Evolutionary conservation across 2,797 vertebrate species (phyloP), one percentile per base, ranked within the genome.

Genomic region (Mus minutoides): DNA sequence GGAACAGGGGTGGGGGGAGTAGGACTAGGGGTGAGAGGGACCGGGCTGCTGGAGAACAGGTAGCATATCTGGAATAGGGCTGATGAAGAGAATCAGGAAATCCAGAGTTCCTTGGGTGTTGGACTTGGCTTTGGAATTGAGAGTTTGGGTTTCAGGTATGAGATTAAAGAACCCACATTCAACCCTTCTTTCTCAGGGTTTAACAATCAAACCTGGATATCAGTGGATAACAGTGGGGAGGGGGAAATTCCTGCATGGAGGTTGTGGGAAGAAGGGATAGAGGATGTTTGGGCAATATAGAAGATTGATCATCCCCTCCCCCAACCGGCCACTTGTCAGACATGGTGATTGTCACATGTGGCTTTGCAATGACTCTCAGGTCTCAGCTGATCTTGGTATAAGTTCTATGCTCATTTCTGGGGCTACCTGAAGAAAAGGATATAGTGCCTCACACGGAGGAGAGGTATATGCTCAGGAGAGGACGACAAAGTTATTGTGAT

Each of bases 71-170:
- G 73, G 16, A 88, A 43, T 17, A 92, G 67, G 46, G 31, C 84
- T 49, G 4, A 56, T n/a, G 34, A 75, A 31, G 78, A 56, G 14
- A 93, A 26, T 31, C 14, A 46, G 14, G 69, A 83, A 46, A 71
- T 62, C 26, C 60, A 86, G 83, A 73, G 83, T 79, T 60, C 73
- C 73, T 46, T 43, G 67, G 9, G 24, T 24, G 76, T 91, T n/a
- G 60, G 40, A 75, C 46, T 91, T 77, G 62, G 69, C 43, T 82
- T 89, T 86, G 75, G 84, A 91, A 56, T 89, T 78, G 29, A 29
- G 78, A 90, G 62, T 34, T n/a, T 26, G 13, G n/a, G 29, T 14
- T 67, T 19, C 56, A 87, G 73, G 54, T 37, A 69, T 0, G 34
- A 64, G n/a, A 69, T 71, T 40, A 92, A 69, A 43, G 40, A 82